These are phyloP conservation scores for Bucorvus abyssinicus DNA, from an alignment of 2,797 vertebrate species.

Conservation along the genomic window DNA sequence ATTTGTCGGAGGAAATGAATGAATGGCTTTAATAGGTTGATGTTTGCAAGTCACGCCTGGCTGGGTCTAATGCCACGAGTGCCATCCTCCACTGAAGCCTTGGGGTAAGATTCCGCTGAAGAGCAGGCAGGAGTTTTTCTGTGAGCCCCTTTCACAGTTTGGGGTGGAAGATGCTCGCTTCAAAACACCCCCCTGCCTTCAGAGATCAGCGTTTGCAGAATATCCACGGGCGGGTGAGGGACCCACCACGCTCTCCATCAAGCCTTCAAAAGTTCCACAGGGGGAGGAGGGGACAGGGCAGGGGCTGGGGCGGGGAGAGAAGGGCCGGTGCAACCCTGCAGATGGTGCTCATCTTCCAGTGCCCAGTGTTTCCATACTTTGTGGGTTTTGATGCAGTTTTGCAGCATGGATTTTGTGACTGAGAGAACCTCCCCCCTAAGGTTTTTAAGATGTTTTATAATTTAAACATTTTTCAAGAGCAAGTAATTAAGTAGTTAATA, in stretches of 20 bases:
- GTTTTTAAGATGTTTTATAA: background rate
- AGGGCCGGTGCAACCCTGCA: background rate
- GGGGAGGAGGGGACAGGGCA: background rate
- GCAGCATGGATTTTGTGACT: background rate
- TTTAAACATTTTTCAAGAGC: background rate
- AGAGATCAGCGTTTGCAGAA: background rate
- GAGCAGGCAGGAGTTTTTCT: background rate
- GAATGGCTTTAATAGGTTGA: slow-evolving; percentile 3
- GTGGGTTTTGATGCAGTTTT: background rate
- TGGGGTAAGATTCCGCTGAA: background rate
- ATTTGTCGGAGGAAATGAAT: background rate
- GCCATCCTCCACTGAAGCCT: background rate
- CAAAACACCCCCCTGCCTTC: background rate
- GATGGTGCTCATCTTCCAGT: background rate
- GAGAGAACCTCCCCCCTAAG: background rate
- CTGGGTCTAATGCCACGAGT: background rate
- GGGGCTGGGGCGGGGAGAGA: background rate
- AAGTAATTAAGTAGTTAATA: background rate
- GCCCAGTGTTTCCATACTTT: background rate
- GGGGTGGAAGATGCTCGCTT: background rate
- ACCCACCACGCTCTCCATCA: background rate
- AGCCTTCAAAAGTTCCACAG: background rate
- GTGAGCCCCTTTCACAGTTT: background rate
- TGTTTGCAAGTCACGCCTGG: background rate
- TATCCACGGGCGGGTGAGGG: background rate